Percentiles rank a stretch among this genome's conserved stretches.
phyloP scores from a whole-genome alignment of 2,113 vertebrate species.

The Monopterus albus region DNA sequence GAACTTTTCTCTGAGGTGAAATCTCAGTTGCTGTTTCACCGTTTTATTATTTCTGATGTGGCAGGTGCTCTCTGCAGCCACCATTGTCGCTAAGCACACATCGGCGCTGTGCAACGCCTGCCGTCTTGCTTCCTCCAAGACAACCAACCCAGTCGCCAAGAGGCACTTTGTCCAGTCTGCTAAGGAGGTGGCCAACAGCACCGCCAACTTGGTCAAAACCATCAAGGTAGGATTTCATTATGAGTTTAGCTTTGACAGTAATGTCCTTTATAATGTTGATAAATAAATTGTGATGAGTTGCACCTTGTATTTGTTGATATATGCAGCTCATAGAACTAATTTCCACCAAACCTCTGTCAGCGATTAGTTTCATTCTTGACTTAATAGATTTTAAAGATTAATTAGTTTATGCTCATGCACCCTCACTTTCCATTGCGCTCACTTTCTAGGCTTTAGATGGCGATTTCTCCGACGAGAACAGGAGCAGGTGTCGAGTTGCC shows the following conservation, averaged over 20 bases:
- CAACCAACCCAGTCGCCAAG: conserved; percentile 95
- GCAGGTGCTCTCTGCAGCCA: conserved; percentile 96
- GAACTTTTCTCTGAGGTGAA: neutral
- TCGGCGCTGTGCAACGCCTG: conserved; percentile 97
- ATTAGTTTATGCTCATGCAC: no score
- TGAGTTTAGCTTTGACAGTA: neutral
- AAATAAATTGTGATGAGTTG: conserved; percentile 7
- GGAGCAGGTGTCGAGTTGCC: conserved; percentile 90
- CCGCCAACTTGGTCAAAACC: conserved; percentile 97
- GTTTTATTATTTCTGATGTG: neutral
- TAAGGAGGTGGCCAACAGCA: conserved; percentile 99
- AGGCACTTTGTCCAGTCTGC: conserved; percentile 98
- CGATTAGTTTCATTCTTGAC: conserved; percentile 4
- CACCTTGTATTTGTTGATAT: no score
- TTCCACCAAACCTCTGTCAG: neutral
- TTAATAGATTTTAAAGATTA: no score
- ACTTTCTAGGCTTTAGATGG: conserved; percentile 92
- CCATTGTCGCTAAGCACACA: conserved; percentile 98
- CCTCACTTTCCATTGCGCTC: no score
- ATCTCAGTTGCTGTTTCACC: neutral
- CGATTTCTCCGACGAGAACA: conserved; percentile 98
- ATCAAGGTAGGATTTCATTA: conserved; percentile 88
- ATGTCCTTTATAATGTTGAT: neutral
- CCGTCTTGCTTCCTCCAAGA: conserved; percentile 95
- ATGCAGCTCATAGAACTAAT: neutral